Conservation (phyloP, 2,888 invertebrate species). For the Tachina fera region DNA sequence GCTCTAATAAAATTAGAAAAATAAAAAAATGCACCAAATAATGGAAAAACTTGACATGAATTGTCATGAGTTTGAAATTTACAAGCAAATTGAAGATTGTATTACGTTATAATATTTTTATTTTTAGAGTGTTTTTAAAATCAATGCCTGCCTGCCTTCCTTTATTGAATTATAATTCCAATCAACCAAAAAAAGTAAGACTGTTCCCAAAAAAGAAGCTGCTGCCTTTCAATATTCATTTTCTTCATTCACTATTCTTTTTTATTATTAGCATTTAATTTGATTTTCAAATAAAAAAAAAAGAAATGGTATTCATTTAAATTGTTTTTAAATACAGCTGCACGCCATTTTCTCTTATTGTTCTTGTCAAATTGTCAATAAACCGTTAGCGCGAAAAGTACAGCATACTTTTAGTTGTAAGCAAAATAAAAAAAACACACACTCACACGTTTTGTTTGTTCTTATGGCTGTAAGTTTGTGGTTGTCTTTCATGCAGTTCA, state of each 20-base stretch:
- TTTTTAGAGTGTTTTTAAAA: conserved; percentile 3
- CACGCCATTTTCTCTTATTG: conserved; percentile 6
- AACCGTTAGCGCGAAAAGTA: neutral
- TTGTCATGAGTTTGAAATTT: conserved; percentile 71
- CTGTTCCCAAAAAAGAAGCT: neutral
- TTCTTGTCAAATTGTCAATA: conserved; percentile 48
- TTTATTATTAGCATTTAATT: conserved; percentile 66
- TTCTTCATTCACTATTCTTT: neutral
- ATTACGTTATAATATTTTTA: neutral
- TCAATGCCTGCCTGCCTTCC: conserved; percentile 35
- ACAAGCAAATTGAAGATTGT: conserved; percentile 64
- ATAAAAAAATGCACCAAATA: conserved; percentile 7
- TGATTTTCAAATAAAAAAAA: conserved; percentile 55
- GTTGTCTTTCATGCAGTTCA: neutral
- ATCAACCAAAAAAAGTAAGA: conserved; percentile 19
- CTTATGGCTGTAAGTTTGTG: conserved; percentile 17
- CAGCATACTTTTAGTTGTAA: conserved; percentile 36
- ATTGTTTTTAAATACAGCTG: conserved; percentile 65
- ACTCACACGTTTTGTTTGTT: neutral
- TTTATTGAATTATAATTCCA: conserved; percentile 52
- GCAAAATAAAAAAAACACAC: neutral
- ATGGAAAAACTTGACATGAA: conserved; percentile 58
- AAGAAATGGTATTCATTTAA: conserved; percentile 16
- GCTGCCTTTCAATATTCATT: neutral
- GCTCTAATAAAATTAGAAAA: neutral